phyloP scores from a whole-genome alignment of 64 coral and sea anemone species.

The Acropora yongei region DNA sequence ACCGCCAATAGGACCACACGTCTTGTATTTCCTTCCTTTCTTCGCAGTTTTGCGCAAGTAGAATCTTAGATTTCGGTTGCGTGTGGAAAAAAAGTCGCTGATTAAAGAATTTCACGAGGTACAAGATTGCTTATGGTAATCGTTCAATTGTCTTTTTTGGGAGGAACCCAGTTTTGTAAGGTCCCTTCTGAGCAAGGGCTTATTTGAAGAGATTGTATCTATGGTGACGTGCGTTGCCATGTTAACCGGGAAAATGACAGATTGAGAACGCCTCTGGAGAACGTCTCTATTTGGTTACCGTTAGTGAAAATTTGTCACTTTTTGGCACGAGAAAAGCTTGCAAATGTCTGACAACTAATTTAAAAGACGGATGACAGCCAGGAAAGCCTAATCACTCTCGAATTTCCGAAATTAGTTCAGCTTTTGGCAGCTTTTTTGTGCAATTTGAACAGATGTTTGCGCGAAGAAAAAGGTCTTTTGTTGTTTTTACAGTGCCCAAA shows the following conservation, averaged over 20 bases:
- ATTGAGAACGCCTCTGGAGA: background rate
- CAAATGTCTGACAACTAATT: background rate
- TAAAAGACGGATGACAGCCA: background rate
- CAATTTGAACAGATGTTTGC: constrained; percentile 20
- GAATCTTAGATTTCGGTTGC: background rate
- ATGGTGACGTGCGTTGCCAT: background rate
- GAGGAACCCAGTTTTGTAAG: background rate
- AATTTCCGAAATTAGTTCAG: background rate
- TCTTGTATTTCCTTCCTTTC: background rate
- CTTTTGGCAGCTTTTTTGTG: background rate
- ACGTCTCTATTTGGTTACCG: background rate
- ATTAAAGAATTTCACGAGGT: background rate
- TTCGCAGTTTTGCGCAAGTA: background rate
- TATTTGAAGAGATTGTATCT: background rate
- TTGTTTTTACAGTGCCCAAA: background rate
- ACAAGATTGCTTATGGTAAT: background rate
- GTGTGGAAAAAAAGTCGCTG: background rate
- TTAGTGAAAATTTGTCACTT: background rate
- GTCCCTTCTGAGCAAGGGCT: background rate
- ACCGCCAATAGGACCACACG: background rate
- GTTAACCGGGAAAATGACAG: background rate
- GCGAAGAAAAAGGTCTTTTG: background rate
- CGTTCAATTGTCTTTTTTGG: too few relatives aligned
- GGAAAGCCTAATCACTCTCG: background rate
- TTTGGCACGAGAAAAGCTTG: background rate